Evolutionary conservation across 2,113 vertebrate species (phyloP), one percentile per base, ranked within the genome.

Genomic region (Sylvia atricapilla): DNA sequence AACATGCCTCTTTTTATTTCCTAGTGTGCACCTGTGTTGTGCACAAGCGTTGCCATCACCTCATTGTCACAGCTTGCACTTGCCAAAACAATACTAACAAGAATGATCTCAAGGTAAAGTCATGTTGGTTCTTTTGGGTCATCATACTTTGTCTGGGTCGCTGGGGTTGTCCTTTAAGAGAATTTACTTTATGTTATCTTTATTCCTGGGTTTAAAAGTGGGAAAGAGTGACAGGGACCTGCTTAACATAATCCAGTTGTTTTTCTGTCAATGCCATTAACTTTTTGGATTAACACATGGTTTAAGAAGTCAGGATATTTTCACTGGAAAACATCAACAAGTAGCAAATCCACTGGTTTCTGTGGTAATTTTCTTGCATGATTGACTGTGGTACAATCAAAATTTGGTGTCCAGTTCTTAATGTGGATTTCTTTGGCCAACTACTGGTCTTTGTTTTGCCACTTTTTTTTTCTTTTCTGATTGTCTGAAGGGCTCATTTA

Each of bases 11-110:
- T 97, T 96, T 96, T 95, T 76, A 55, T 97, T 96, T 97, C 87
- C 94, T 96, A 99, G 99, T 99, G 76, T 99, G 99, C 93, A 99
- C 99, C 76, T 99, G 99, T 87, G 99, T 99, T 19, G 99, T 99
- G 89, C 99, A 99, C 97, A 99, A 99, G 94, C 98, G 99, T 94
- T 99, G 99, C 97, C 99, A 99, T 95, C 98, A 99, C 96, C 98
- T 98, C 4, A 99, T 99, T 43, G 99, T 99, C 69, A 99, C 99
- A 18, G 98, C 98, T 82, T 99, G 99, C 97, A 99, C 99, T 21
- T 99, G 98, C 97, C 99, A 99, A 98, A 99, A 99, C 97, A 99
- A 98, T 90, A 80, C 97, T 1, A 95, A 96, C 68, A 98, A 98
- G 95, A 98, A 98, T 9, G 98, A 99, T 98, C 92, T 97, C 68